Conservation (phyloP, 2,888 invertebrate species). For the Metacarcinus magister region DNA sequence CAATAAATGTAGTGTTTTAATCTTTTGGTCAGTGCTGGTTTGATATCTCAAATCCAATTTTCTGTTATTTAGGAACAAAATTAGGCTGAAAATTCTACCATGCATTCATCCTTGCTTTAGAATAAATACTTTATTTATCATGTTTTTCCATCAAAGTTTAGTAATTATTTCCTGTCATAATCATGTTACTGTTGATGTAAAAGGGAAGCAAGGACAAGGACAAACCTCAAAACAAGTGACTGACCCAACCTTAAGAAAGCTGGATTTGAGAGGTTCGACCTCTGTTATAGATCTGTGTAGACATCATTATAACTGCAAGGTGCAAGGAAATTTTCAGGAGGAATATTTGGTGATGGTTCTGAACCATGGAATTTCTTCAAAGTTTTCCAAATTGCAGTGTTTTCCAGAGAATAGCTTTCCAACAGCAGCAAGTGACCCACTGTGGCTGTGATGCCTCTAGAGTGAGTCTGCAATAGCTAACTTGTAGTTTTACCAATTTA, state of each 20-base stretch:
- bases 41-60: slow-evolving; percentile 13
- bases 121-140: neutral
- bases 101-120: neutral
- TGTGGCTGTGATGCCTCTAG: slow-evolving; percentile 61
- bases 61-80: neutral
- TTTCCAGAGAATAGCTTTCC: slow-evolving; percentile 35
- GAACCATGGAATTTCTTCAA: slow-evolving; percentile 53
- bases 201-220: neutral
- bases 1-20: slow-evolving; percentile 33
- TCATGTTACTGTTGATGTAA: neutral
- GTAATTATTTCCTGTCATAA: neutral
- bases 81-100: neutral
- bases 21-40: slow-evolving; percentile 4
- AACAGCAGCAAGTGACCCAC: slow-evolving; percentile 45
- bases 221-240: neutral
- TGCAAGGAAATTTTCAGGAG: neutral
- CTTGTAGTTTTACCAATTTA: slow-evolving; percentile 49
- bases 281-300: neutral
- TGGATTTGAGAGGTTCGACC: slow-evolving; percentile 7
- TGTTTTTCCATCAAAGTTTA: neutral
- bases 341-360: neutral
- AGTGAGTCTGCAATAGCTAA: slow-evolving; percentile 68
- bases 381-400: slow-evolving; percentile 57
- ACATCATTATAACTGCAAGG: slow-evolving; percentile 5
- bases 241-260: neutral